Evolutionary conservation across 2,797 vertebrate genomes (phyloP).

Genomic region (Urosaurus nigricauda): DNA sequence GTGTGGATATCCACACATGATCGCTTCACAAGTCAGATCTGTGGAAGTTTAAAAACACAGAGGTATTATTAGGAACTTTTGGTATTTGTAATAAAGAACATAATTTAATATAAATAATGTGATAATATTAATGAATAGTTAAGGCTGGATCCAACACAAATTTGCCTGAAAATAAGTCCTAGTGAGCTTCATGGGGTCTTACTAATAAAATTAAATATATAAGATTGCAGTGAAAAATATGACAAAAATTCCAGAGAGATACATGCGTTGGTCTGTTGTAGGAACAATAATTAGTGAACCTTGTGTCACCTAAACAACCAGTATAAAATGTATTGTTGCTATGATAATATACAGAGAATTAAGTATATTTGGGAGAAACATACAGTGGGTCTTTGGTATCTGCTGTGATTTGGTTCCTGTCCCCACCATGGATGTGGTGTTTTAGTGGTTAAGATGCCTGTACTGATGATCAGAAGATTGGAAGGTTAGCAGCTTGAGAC

Average conservation of each 20-base stretch:
- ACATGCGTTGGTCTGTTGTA: background rate
- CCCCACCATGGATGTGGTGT: too few species aligned
- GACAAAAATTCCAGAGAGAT: background rate
- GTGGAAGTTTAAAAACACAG: background rate
- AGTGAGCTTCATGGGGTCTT: background rate
- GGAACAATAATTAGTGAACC: background rate
- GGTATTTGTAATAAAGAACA: background rate
- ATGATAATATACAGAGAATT: too few species aligned
- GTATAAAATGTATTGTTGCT: too few species aligned
- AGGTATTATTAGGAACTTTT: background rate
- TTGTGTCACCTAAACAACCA: background rate
- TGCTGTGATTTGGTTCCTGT: too few species aligned
- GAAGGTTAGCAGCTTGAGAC: too few species aligned
- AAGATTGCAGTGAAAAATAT: background rate
- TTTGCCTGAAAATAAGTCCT: background rate
- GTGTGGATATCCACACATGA: background rate
- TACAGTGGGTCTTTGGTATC: too few species aligned
- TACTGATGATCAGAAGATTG: too few species aligned
- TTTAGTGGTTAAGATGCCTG: too few species aligned
- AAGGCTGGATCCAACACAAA: background rate
- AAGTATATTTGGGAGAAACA: too few species aligned
- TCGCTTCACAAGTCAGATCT: background rate
- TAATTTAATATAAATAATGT: background rate
- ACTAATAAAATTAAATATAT: background rate
- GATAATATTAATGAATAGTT: background rate